Evolutionary conservation across 2,888 invertebrate genomes (phyloP), one percentile per base, ranked within the genome.

Genomic region (Bombylius major): DNA sequence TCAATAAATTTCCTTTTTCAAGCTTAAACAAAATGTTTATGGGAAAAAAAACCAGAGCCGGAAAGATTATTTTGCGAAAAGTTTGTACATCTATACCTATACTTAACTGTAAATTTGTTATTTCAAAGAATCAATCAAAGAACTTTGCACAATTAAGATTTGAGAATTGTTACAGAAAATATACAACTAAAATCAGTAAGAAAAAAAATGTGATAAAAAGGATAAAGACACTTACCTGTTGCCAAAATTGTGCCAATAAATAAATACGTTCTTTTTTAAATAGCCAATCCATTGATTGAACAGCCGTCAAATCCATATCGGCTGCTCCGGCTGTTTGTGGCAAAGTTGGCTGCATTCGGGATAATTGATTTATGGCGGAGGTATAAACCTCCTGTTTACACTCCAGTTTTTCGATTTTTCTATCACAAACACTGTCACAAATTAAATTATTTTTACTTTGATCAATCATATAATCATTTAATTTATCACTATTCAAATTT

Each of bases 261-360:
- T 90, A 92, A 79, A 92, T 90, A 79, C 89, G 82, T 80, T 92
- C 91, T 81, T 92, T 92, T 83, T 91, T 91, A 82, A 91, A 91
- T 76, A 92, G 84, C 91, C 92, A 92, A 82, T 92, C 91, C 91
- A 92, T 90, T 75, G 90, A 89, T 82, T 90, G 90, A 85, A 90
- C 89, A 78, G 89, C 86, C 83, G 89, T 89, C 79, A 89, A 84
- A 83, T 91, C 90, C 84, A 89, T 88, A 81, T 87, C 86, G 71
- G 81, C 83, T 78, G 84, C 82, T 82, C 83, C 83, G 67, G 73
- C 72, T 71, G 78, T 76, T 72, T 78, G 78, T 81, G 86, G 82
- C 81, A 85, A 82, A 77, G 85, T 83, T 73, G 85, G 84, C 84
- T 85, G 85, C 85, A 85, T 85, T 79, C 83, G 84, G 62, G 61